Conservation (phyloP, 2,888 invertebrate genomes). For the Nomada lathburiana region DNA sequence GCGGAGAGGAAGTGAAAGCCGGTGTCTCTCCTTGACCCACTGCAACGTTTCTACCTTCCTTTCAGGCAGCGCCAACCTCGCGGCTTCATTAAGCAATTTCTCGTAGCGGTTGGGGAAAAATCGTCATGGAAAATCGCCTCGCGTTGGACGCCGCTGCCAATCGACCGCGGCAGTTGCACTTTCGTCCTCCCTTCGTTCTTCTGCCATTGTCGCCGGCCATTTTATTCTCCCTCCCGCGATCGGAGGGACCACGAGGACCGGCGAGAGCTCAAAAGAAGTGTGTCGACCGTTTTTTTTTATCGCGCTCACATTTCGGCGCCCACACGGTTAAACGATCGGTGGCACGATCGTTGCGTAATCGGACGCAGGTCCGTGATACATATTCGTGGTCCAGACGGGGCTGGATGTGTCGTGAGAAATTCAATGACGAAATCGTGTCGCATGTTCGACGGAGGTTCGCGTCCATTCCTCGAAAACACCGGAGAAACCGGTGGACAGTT, state of each 20-base stretch:
- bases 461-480: background rate
- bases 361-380: slow-evolving; percentile 28
- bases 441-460: background rate
- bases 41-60: slow-evolving; percentile 84
- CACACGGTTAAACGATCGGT: slow-evolving; percentile 38
- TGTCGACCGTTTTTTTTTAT: slow-evolving; percentile 42
- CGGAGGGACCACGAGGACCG: background rate
- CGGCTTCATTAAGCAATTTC: slow-evolving; percentile 84
- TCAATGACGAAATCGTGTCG: slow-evolving; percentile 41
- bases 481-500: background rate
- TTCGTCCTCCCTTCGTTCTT: background rate
- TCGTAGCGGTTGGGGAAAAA: slow-evolving; percentile 67
- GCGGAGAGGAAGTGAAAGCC: slow-evolving; percentile 84
- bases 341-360: slow-evolving; percentile 46
- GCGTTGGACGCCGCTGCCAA: background rate
- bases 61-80: slow-evolving; percentile 80
- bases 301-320: slow-evolving; percentile 52
- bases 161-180: background rate
- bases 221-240: background rate
- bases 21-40: slow-evolving; percentile 84
- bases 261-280: background rate
- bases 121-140: slow-evolving; percentile 64
- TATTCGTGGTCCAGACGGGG: slow-evolving; percentile 45
- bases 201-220: background rate
- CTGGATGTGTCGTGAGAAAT: slow-evolving; percentile 38